These are phyloP conservation scores for Tipula lateralis DNA, from an alignment of 2,888 invertebrate genomes.

Conservation along the genomic window DNA sequence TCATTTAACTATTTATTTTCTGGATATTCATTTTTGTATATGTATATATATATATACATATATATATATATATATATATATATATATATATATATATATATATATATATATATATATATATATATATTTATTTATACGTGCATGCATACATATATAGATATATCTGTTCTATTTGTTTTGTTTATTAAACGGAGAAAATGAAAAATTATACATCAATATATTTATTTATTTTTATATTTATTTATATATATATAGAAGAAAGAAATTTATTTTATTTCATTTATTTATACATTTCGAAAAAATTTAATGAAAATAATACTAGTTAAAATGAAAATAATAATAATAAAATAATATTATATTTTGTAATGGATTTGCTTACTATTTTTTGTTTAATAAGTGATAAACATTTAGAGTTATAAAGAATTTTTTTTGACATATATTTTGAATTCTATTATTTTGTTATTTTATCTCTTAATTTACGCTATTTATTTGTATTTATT, in stretches of 20 bases:
- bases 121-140: not conserved
- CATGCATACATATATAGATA: not conserved
- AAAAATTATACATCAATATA: slow-evolving; percentile 9
- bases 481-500: not conserved
- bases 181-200: not conserved
- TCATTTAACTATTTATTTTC: slow-evolving; percentile 26
- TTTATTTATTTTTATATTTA: not conserved
- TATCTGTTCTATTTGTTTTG: not conserved
- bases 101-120: not conserved
- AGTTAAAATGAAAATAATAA: not conserved
- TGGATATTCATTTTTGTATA: slow-evolving; percentile 28
- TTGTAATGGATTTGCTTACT: not conserved
- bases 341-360: not conserved
- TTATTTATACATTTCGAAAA: not conserved
- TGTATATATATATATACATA: not conserved
- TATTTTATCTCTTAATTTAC: not conserved
- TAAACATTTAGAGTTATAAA: slow-evolving; percentile 19
- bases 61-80: not conserved
- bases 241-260: not conserved
- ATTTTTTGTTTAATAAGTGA: not conserved
- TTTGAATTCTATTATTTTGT: not conserved
- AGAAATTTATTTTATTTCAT: not conserved
- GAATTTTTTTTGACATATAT: not conserved
- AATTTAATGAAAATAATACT: not conserved
- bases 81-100: slow-evolving; percentile 25